These are phyloP conservation scores for Adelognathus sp. DNA, from an alignment of 2,888 invertebrate genomes.

Conservation along the genomic window DNA sequence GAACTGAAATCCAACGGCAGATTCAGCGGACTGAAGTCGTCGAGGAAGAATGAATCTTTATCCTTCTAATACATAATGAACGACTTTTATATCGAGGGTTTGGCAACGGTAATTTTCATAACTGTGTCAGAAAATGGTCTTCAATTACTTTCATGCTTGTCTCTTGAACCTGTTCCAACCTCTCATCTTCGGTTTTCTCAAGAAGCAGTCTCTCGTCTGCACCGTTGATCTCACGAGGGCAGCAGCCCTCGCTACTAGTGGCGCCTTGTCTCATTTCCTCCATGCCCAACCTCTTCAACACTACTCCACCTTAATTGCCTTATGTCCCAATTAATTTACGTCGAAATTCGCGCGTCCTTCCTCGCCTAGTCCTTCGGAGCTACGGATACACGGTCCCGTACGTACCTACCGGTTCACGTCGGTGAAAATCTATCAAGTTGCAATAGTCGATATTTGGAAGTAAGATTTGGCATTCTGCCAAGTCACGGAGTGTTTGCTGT, in stretches of 20 bases:
- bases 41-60: not conserved
- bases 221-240: constrained; percentile 41
- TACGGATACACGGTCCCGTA: not conserved
- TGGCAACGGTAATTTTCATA: constrained; percentile 6
- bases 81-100: constrained; percentile 12
- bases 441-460: not conserved
- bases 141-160: not conserved
- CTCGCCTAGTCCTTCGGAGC: not conserved
- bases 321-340: constrained; percentile 76
- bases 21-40: too few relatives aligned
- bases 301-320: constrained; percentile 67
- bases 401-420: not conserved
- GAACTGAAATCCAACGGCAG: too few relatives aligned
- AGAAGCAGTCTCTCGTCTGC: constrained; percentile 19
- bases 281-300: constrained; percentile 4
- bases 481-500: too few relatives aligned
- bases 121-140: constrained; percentile 15
- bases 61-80: constrained; percentile 7
- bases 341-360: constrained; percentile 58
- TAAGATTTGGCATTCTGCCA: too few relatives aligned
- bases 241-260: not conserved
- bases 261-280: not conserved
- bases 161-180: not conserved
- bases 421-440: not conserved
- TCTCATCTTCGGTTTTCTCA: constrained; percentile 4